Conservation (phyloP, 2,888 invertebrate species). For the Polia nebulosa region DNA sequence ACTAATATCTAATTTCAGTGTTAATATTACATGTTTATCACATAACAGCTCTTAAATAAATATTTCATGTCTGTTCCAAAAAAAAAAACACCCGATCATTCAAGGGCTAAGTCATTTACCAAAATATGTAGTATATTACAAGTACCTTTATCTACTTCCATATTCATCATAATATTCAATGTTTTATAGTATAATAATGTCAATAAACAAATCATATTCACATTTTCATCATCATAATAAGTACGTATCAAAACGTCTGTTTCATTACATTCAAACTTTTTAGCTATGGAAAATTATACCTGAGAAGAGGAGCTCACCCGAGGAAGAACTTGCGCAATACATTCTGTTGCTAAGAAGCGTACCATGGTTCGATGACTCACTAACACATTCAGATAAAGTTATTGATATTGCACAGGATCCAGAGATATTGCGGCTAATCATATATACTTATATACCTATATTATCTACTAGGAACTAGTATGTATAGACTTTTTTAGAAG, state of each 20-base stretch:
- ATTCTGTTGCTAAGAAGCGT: not conserved
- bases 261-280: slow-evolving; percentile 10
- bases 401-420: not conserved
- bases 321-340: not conserved
- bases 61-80: not conserved
- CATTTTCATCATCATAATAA: slow-evolving; percentile 16
- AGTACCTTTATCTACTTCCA: not conserved
- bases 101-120: not conserved
- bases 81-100: not conserved
- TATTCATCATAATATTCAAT: not conserved
- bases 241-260: not conserved
- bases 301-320: not conserved
- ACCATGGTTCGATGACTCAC: not conserved
- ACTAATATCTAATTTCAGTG: not conserved
- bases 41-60: not conserved
- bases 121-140: slow-evolving; percentile 5
- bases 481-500: not conserved
- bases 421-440: not conserved
- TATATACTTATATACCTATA: not conserved
- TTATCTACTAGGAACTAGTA: not conserved
- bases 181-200: not conserved
- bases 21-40: not conserved
- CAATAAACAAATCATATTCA: slow-evolving; percentile 2
- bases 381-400: not conserved
- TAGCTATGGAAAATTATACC: not conserved